A percentile compares a stretch with the other conserved stretches of the same genome.
These are phyloP conservation scores for Cantharis lateralis DNA, from an alignment of 2,888 invertebrate genomes.

Conservation along the genomic window DNA sequence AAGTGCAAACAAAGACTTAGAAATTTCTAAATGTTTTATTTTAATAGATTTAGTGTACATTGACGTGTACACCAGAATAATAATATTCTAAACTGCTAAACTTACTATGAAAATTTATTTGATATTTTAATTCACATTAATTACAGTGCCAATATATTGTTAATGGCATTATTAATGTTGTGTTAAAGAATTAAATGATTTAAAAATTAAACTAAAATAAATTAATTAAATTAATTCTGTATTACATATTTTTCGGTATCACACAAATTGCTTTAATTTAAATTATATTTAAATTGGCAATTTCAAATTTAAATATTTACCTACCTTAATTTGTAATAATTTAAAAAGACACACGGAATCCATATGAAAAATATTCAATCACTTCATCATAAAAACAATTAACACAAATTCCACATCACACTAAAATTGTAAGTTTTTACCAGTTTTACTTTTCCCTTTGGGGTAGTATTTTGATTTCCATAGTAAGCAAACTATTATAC, in stretches of 20 bases:
- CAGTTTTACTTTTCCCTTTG: background rate
- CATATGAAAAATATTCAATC: background rate
- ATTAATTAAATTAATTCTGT: background rate
- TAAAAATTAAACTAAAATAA: too few relatives aligned
- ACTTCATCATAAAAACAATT: background rate
- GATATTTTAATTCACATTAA: too few relatives aligned
- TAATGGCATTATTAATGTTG: background rate
- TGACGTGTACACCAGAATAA: background rate
- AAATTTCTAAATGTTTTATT: background rate
- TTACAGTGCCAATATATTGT: too few relatives aligned
- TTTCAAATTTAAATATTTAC: background rate
- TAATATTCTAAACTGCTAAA: too few relatives aligned
- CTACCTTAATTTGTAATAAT: background rate
- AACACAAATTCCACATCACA: background rate
- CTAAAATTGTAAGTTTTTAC: background rate
- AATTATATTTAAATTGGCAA: background rate
- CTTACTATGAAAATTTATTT: too few relatives aligned
- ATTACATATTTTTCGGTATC: background rate
- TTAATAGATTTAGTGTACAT: too few relatives aligned
- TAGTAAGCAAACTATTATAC: too few relatives aligned
- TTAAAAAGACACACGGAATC: background rate
- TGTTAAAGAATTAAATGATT: background rate
- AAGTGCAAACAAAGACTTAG: background rate
- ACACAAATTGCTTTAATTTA: background rate
- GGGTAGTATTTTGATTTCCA: too few relatives aligned